Base-by-base conservation (phyloP, 1,140 invertebrate species). In the Caerostris darwini region DNA sequence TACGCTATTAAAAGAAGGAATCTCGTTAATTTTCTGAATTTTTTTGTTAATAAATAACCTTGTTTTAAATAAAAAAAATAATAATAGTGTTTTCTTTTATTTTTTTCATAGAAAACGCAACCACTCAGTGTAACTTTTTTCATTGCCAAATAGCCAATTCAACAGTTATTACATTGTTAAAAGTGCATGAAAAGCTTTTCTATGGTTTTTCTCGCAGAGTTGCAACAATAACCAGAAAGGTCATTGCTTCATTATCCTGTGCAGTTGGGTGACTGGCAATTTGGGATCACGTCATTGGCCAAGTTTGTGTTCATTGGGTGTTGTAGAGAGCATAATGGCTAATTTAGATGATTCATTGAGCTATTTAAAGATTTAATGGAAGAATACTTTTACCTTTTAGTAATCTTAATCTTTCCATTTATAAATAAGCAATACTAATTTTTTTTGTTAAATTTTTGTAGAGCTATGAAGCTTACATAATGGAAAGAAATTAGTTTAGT, bases 151-250 rank as follows among this genome's bases (percentile, higher is more conserved):
- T 14, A 64, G 5, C 61, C 10, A 12, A 34, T 64, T 64, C 61
- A 64, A 64, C 61, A 5, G 5, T 64, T 53, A 77, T 12, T 50
- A 53, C 50, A 53, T 77, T 77, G 10, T 77, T 77, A 14, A 77
- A 19, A 77, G 71, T 12, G 53, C 53, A 10, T 50, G 34, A 50
- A 50, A 50, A 34, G 50, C 50, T 77, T 50, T 77, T 77, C 10
- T 12, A 34, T 50, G 34, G 8, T 34, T 77, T 77, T 77, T 50
- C 34, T 53, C 53, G 34, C 34, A 50, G 34, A 77, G 19, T 10
- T 77, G 34, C 71, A 77, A 77, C 71, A 77, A 77, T 77, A 77
- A 34, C 71, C 71, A 53, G 71, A 77, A 77, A 77, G 71, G 71
- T 77, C 71, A 77, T 50, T 77, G 71, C 34, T 50, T 77, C 50